These are phyloP conservation scores for Myioborus melanocephalus DNA, from an alignment of 2,797 vertebrate species.

Conservation along the genomic window DNA sequence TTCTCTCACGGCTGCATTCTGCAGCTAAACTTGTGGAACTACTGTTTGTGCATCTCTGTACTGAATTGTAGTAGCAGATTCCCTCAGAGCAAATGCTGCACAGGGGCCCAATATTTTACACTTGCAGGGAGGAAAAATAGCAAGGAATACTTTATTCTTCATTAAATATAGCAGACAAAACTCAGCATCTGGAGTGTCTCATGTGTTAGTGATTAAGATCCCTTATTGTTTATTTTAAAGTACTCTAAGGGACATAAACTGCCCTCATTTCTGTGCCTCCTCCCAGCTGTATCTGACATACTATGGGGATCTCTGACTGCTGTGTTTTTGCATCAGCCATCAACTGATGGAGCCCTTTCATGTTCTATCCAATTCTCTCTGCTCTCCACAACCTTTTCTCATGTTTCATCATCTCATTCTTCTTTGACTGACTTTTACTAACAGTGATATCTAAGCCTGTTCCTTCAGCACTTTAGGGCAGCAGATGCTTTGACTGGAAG, in stretches of 20 bases:
- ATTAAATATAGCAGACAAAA: constrained; percentile 21
- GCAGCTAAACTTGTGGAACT: neutral
- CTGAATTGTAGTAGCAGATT: constrained; percentile 1
- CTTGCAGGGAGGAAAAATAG: neutral
- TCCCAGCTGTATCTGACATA: neutral
- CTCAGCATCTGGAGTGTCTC: constrained; percentile 22
- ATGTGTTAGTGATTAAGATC: constrained; percentile 41
- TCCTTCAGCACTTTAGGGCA: neutral
- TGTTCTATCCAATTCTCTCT: neutral
- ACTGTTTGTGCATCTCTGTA: neutral
- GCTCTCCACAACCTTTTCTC: neutral
- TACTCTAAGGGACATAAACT: constrained; percentile 7
- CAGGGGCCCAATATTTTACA: constrained; percentile 11
- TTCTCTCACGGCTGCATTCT: neutral
- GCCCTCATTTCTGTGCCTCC: neutral
- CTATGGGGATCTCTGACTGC: neutral
- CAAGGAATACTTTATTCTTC: constrained; percentile 28
- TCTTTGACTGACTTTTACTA: neutral
- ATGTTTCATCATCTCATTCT: neutral
- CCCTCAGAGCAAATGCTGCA: constrained; percentile 31
- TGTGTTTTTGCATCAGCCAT: neutral
- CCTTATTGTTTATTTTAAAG: constrained; percentile 18
- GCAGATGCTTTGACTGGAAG: neutral
- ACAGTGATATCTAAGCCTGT: neutral
- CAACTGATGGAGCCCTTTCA: neutral